Percentiles rank a stretch among this genome's conserved stretches.
These are phyloP conservation scores for Apamea crenata DNA, from an alignment of 2,888 invertebrate species.

Conservation along the genomic window DNA sequence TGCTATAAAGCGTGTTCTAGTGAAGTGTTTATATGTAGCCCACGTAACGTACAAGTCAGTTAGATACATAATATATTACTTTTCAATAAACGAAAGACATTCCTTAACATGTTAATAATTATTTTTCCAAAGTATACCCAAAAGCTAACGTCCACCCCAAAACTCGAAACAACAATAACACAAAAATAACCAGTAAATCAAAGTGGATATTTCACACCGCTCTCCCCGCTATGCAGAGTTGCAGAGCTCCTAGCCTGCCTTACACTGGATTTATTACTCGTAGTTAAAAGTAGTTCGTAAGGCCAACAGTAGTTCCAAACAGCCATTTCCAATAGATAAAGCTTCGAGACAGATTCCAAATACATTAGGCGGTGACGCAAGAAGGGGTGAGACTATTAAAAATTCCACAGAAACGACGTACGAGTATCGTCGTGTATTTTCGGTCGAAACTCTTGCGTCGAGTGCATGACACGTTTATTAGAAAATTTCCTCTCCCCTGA, in stretches of 20 bases:
- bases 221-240: constrained; percentile 83
- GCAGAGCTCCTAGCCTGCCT: constrained; percentile 81
- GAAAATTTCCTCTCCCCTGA: constrained; percentile 74
- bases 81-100: not conserved
- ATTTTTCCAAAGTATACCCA: not conserved
- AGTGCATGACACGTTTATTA: constrained; percentile 86
- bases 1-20: not conserved
- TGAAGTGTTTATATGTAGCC: not conserved
- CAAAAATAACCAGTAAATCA: constrained; percentile 55
- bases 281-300: constrained; percentile 89
- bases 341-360: constrained; percentile 89
- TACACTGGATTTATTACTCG: constrained; percentile 87
- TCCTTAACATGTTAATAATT: not conserved
- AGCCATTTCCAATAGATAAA: constrained; percentile 89
- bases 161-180: constrained; percentile 42
- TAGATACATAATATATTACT: not conserved
- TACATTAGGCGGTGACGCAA: constrained; percentile 86
- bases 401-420: constrained; percentile 82
- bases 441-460: constrained; percentile 71
- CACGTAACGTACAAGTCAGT: not conserved
- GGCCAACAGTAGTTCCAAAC: constrained; percentile 88
- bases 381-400: constrained; percentile 87
- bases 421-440: constrained; percentile 73
- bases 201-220: constrained; percentile 66
- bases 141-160: constrained; percentile 17